A percentile compares a stretch with the other conserved stretches of the same genome.
phyloP scores from a whole-genome alignment of 2,888 invertebrate species.

The Eucriotettix oculatus region DNA sequence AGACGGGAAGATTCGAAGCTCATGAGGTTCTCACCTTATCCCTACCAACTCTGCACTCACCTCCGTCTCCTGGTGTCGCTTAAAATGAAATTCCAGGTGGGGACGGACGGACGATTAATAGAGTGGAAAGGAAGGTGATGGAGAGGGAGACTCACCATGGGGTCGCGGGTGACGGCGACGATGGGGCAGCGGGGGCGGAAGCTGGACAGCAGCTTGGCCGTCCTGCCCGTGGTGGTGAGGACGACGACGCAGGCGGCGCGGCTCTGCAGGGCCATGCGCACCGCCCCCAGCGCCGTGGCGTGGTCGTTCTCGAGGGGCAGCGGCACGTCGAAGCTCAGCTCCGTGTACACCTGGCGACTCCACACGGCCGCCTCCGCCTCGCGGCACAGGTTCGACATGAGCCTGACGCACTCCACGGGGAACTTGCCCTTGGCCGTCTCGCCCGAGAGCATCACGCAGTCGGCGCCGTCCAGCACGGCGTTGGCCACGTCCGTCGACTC shows the following conservation, averaged over 20 bases:
- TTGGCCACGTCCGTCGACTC: constrained; percentile 46
- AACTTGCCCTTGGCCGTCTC: constrained; percentile 46
- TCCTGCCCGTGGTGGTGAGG: constrained; percentile 67
- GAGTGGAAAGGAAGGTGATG: too few relatives aligned
- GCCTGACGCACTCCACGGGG: constrained; percentile 31
- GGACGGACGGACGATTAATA: too few relatives aligned
- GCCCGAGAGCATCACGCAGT: constrained; percentile 46
- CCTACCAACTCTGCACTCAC: too few relatives aligned
- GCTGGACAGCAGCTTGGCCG: constrained; percentile 81
- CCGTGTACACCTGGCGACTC: constrained; percentile 41
- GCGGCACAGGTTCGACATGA: constrained; percentile 31
- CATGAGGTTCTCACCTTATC: too few relatives aligned
- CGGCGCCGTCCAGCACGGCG: constrained; percentile 44
- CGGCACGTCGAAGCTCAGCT: constrained; percentile 41
- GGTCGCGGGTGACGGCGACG: constrained; percentile 71
- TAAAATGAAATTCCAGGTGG: too few relatives aligned
- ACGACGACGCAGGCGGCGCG: constrained; percentile 79
- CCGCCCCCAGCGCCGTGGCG: constrained; percentile 83
- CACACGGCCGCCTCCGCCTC: constrained; percentile 43
- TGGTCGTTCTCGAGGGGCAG: constrained; percentile 75
- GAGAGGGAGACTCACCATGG: too few relatives aligned
- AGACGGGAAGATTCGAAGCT: too few relatives aligned
- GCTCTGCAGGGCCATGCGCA: constrained; percentile 82
- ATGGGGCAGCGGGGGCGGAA: constrained; percentile 90
- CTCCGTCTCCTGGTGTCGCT: too few relatives aligned